Evolutionary conservation across 2,113 vertebrate species (phyloP).

Genomic region (Callipepla squamata): DNA sequence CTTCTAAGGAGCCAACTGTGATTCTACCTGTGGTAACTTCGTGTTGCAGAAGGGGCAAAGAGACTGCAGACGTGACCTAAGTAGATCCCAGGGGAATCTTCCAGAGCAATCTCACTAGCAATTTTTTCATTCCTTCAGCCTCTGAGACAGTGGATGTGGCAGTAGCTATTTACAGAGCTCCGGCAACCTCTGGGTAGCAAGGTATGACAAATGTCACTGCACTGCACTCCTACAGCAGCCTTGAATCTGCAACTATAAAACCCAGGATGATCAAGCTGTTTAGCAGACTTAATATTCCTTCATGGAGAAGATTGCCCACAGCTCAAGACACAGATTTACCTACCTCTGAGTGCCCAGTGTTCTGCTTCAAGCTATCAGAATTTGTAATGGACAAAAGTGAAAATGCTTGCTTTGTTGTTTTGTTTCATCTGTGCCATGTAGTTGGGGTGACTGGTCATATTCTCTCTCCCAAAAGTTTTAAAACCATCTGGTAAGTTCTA

Average conservation of each 20-base stretch:
- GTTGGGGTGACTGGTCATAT: neutral
- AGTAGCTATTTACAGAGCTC: neutral
- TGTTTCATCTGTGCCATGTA: neutral
- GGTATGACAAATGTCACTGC: neutral
- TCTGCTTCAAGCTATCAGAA: neutral
- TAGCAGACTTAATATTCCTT: neutral
- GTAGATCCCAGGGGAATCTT: neutral
- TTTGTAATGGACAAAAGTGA: neutral
- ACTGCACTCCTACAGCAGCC: neutral
- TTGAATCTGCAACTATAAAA: neutral
- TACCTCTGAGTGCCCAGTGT: neutral
- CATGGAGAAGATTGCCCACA: neutral
- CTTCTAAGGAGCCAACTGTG: neutral
- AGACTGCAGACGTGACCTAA: neutral
- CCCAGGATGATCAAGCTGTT: neutral
- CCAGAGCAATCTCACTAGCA: neutral
- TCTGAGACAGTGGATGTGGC: neutral
- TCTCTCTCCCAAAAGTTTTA: neutral
- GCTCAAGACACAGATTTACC: neutral
- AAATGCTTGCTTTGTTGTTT: neutral
- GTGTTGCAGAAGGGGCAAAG: neutral
- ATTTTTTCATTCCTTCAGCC: neutral
- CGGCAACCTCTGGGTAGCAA: neutral
- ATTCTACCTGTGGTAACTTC: constrained; percentile 21
- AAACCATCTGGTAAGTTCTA: neutral